Evolutionary conservation across 2,797 vertebrate genomes (phyloP).

Genomic region (Gallirallus australis): DNA sequence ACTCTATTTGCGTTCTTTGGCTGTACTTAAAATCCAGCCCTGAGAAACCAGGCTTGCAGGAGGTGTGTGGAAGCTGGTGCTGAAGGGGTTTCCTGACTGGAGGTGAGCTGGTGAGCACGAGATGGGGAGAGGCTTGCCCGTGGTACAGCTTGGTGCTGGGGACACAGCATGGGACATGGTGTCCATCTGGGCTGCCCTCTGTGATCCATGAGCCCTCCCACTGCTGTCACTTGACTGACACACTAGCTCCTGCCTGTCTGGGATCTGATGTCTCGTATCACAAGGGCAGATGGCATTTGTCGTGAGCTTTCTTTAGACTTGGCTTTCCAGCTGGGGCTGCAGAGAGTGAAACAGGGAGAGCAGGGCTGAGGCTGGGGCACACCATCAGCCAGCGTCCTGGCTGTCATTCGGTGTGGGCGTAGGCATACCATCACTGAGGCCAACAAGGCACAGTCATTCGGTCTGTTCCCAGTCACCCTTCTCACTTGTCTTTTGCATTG

Average conservation of each 20-base stretch:
- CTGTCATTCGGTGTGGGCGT: accelerated
- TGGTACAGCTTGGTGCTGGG: background rate
- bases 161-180: accelerated
- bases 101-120: background rate
- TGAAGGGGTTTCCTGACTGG: background rate
- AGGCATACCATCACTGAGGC: accelerated
- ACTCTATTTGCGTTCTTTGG: background rate
- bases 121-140: background rate
- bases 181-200: background rate
- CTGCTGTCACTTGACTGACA: background rate
- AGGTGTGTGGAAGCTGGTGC: background rate
- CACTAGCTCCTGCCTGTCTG: background rate
- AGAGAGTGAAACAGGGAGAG: background rate
- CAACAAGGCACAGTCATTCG: accelerated
- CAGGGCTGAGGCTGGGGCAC: background rate
- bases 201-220: accelerated
- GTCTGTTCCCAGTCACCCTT: background rate
- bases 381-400: background rate
- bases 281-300: background rate
- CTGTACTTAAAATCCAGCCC: background rate
- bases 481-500: background rate
- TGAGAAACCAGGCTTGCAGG: background rate
- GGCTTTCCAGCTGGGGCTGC: background rate
- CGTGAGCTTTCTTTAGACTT: conserved; percentile 8
- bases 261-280: background rate